Conservation (phyloP, 2,113 vertebrate species). For the Peromyscus polionotus region DNA sequence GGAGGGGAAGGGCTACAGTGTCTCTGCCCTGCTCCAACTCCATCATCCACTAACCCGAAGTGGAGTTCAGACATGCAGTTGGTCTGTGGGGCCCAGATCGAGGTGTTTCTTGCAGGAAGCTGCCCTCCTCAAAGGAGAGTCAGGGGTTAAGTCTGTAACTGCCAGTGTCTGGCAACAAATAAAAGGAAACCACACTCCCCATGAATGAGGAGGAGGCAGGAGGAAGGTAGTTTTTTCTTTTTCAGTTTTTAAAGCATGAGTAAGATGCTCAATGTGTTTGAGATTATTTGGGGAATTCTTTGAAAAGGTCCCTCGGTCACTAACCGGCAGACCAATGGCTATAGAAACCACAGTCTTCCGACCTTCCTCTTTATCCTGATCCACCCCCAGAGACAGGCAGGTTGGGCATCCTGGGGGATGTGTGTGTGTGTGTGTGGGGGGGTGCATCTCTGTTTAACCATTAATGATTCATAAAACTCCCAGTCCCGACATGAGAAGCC, state of each 20-base stretch:
- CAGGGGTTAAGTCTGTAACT: constrained; percentile 39
- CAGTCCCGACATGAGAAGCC: constrained; percentile 68
- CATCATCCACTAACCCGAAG: neutral
- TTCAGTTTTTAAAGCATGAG: constrained; percentile 70
- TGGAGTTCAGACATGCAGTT: neutral
- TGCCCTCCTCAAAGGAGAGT: neutral
- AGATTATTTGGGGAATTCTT: constrained; percentile 84
- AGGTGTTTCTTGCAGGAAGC: neutral
- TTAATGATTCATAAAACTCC: constrained; percentile 85
- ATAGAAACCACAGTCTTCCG: constrained; percentile 40
- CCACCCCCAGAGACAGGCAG: constrained; percentile 40
- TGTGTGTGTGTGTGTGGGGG: neutral
- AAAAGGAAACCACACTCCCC: constrained; percentile 72
- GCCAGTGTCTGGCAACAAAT: neutral
- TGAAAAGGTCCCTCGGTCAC: constrained; percentile 69
- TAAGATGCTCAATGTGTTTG: constrained; percentile 76
- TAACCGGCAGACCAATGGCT: constrained; percentile 51
- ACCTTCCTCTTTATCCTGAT: rapidly evolving
- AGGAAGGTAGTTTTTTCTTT: constrained; percentile 35
- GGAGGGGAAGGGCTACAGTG: neutral
- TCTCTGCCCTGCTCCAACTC: neutral
- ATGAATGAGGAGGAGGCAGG: constrained; percentile 64
- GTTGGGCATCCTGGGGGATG: neutral
- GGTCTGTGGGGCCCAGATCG: neutral
- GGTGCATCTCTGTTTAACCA: constrained; percentile 75